These are phyloP conservation scores for Dysdera silvatica DNA, from an alignment of 1,140 invertebrate species.

Conservation along the genomic window DNA sequence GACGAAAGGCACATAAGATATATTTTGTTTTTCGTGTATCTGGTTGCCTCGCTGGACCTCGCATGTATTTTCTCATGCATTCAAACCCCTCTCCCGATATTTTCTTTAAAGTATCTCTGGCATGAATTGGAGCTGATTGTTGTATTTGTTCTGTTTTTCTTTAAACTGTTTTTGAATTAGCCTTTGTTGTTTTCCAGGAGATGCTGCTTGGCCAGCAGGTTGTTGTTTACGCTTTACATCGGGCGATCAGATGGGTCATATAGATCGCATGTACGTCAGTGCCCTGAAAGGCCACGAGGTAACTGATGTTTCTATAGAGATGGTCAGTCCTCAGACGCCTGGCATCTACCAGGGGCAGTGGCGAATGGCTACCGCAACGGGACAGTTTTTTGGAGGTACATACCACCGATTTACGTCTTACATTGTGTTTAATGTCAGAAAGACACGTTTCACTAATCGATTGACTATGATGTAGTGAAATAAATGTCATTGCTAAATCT, in stretches of 20 bases:
- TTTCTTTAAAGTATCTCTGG: neutral
- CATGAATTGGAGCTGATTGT: neutral
- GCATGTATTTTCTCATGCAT: neutral
- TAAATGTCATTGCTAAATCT: too few relatives aligned
- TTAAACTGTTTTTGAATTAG: neutral
- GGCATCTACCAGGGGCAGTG: conserved; percentile 74
- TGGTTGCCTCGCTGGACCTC: too few relatives aligned
- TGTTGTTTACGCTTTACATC: conserved; percentile 60
- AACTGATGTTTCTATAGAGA: conserved; percentile 57
- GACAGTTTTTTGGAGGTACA: conserved; percentile 75
- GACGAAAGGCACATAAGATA: neutral
- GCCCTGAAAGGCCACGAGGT: conserved; percentile 58
- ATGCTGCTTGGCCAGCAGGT: conserved; percentile 66
- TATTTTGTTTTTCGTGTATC: too few relatives aligned
- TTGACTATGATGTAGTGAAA: too few relatives aligned
- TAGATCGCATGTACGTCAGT: conserved; percentile 53
- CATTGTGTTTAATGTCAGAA: too few relatives aligned
- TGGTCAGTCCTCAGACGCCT: conserved; percentile 57
- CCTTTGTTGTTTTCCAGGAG: conserved; percentile 40
- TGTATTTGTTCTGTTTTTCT: neutral
- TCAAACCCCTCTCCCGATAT: neutral
- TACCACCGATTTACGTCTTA: too few relatives aligned
- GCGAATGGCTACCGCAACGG: conserved; percentile 68
- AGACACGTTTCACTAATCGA: too few relatives aligned
- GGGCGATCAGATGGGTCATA: conserved; percentile 53